Evolutionary conservation across 2,888 invertebrate genomes (phyloP).

Genomic region (Xestia c-nigrum): DNA sequence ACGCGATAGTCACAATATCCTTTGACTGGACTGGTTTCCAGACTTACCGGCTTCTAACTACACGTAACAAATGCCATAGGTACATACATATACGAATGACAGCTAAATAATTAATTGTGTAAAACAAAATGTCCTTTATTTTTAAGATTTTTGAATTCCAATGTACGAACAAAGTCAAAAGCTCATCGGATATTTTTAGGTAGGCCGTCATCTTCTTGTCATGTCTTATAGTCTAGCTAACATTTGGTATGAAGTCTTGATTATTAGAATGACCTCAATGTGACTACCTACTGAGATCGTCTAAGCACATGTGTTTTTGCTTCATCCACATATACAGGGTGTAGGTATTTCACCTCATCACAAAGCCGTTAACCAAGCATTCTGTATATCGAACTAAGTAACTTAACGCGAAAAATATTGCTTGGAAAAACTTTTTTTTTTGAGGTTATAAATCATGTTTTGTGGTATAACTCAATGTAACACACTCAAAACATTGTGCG

Average conservation of each 20-base stretch:
- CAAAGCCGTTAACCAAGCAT: too few species aligned
- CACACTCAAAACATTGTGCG: too few species aligned
- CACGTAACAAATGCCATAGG: background rate
- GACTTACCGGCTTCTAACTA: background rate
- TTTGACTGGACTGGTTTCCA: background rate
- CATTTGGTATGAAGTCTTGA: constrained; percentile 37
- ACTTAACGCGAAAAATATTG: too few species aligned
- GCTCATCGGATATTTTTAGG: constrained; percentile 48
- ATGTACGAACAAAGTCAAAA: constrained; percentile 11
- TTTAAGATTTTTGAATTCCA: background rate
- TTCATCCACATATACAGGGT: constrained; percentile 2
- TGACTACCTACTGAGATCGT: constrained; percentile 15
- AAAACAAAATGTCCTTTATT: background rate
- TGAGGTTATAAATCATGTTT: too few species aligned
- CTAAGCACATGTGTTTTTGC: constrained; percentile 5
- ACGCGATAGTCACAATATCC: background rate
- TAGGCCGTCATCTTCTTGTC: constrained; percentile 35
- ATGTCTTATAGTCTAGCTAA: background rate
- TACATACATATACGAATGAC: background rate
- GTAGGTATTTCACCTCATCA: too few species aligned
- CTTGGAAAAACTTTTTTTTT: too few species aligned
- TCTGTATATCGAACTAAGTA: too few species aligned
- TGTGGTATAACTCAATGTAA: too few species aligned
- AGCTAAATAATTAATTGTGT: background rate
- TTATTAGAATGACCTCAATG: constrained; percentile 58